Evolutionary conservation across 1,140 invertebrate genomes (phyloP).

Genomic region (Thaumatotibia leucotreta): DNA sequence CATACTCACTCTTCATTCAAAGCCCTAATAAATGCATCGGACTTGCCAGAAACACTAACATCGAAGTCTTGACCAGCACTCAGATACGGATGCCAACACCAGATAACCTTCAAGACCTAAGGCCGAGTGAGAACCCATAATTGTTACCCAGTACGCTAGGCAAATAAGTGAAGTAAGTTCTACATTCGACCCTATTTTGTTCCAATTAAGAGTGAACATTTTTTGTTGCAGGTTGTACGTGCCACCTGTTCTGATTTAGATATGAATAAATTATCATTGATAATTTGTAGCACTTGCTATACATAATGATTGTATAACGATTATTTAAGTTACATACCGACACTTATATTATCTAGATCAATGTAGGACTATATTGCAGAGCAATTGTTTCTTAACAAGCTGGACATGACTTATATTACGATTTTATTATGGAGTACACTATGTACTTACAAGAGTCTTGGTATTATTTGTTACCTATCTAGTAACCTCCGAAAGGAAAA

Average conservation of each 20-base stretch:
- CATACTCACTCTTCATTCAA: background rate
- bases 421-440: background rate
- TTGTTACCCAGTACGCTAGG: background rate
- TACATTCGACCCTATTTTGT: background rate
- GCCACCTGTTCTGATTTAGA: background rate
- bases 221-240: background rate
- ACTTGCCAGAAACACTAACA: background rate
- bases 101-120: background rate
- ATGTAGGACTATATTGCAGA: background rate
- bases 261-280: slow-evolving; percentile 1
- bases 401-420: background rate
- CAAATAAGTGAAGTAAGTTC: background rate
- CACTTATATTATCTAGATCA: background rate
- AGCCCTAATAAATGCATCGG: background rate
- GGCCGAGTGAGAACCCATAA: background rate
- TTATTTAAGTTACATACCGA: too few relatives aligned
- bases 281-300: background rate
- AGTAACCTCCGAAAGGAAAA: too few relatives aligned
- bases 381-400: background rate
- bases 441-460: too few relatives aligned
- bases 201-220: background rate
- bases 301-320: background rate
- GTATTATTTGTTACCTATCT: too few relatives aligned
- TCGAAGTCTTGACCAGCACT: background rate
- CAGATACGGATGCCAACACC: background rate